A percentile compares a stretch with the other conserved stretches of the same genome.
phyloP scores from a whole-genome alignment of 2,888 invertebrate genomes.

The Athalia rosae region DNA sequence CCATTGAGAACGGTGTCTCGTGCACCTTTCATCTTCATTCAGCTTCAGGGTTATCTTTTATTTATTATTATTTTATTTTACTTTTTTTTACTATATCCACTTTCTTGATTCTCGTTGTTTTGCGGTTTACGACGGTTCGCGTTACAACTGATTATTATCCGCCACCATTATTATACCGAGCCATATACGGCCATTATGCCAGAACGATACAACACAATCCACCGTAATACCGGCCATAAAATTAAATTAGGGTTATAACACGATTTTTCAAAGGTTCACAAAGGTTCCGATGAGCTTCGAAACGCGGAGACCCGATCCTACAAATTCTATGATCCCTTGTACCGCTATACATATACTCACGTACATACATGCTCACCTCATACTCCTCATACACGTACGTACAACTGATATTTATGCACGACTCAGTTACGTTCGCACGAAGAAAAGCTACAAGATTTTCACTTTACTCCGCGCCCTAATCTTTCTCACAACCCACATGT shows the following conservation, averaged over 20 bases:
- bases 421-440: neutral
- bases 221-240: constrained; percentile 72
- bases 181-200: constrained; percentile 64
- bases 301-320: constrained; percentile 29
- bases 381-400: constrained; percentile 4
- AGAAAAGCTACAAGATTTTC: constrained; percentile 8
- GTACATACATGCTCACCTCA: constrained; percentile 13
- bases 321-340: constrained; percentile 13
- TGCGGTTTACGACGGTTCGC: constrained; percentile 71
- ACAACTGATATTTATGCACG: neutral
- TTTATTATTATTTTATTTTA: neutral
- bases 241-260: constrained; percentile 74
- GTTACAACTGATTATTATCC: constrained; percentile 73
- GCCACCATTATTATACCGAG: constrained; percentile 62
- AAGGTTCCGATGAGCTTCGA: constrained; percentile 63
- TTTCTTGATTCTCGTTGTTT: constrained; percentile 67
- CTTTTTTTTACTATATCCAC: neutral
- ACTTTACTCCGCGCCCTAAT: neutral
- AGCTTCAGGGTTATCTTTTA: constrained; percentile 36
- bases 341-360: neutral
- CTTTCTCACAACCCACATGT: neutral
- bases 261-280: constrained; percentile 69
- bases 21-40: constrained; percentile 45
- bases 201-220: constrained; percentile 56
- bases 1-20: constrained; percentile 15